Evolutionary conservation across 2,113 vertebrate genomes (phyloP).

Genomic region (Hemiprocne comata): DNA sequence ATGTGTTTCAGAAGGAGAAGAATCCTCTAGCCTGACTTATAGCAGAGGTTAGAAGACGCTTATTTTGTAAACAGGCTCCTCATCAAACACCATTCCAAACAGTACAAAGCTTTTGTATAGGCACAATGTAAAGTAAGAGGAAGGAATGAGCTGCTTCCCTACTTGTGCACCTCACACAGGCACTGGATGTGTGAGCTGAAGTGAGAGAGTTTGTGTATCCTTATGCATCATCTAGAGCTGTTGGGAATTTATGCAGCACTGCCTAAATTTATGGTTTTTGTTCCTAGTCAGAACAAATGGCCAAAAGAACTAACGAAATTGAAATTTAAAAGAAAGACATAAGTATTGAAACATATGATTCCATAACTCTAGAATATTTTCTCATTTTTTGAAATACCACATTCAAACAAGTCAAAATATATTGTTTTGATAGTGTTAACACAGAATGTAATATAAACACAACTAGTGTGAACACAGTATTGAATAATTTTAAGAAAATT

Average conservation of each 20-base stretch:
- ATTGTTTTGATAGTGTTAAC: conserved; percentile 33
- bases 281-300: background rate
- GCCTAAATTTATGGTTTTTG: background rate
- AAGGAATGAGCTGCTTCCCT: background rate
- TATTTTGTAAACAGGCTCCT: background rate
- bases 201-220: background rate
- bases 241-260: background rate
- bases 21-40: background rate
- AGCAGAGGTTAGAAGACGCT: background rate
- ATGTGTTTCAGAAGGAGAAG: background rate
- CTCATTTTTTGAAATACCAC: background rate
- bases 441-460: conserved; percentile 2
- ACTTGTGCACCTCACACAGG: background rate
- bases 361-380: background rate
- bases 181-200: background rate
- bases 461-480: background rate
- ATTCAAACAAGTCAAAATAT: background rate
- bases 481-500: background rate
- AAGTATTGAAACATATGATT: conserved; percentile 11
- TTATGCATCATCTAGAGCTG: background rate
- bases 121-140: background rate
- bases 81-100: background rate
- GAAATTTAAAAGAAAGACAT: background rate
- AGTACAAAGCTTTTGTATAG: background rate
- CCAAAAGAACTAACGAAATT: background rate